These are phyloP conservation scores for Phaethornis superciliosus DNA, from an alignment of 2,113 vertebrate genomes.

Conservation along the genomic window DNA sequence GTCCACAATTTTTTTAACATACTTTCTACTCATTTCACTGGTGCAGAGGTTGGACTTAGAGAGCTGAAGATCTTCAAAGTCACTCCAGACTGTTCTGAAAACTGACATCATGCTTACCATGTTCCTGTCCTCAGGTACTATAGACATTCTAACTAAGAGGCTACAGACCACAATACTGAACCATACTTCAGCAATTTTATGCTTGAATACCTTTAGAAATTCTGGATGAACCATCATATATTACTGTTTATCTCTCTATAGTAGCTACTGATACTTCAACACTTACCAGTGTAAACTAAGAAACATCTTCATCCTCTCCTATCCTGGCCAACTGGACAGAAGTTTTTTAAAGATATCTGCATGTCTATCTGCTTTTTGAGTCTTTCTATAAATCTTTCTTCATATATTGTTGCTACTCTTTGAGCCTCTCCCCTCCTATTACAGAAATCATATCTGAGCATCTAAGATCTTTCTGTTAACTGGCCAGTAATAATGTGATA, in stretches of 20 bases:
- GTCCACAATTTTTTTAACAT: neutral
- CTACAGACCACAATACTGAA: neutral
- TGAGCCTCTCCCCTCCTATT: neutral
- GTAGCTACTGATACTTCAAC: neutral
- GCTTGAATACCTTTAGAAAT: neutral
- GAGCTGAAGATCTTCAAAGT: neutral
- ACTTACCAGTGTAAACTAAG: neutral
- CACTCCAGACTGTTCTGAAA: neutral
- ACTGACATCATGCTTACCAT: neutral
- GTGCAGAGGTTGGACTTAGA: neutral
- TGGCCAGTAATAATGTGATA: constrained; percentile 36
- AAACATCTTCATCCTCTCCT: neutral
- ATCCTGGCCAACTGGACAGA: neutral
- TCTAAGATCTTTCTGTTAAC: constrained; percentile 13
- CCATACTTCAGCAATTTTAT: neutral
- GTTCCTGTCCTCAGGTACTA: neutral
- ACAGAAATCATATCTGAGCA: neutral
- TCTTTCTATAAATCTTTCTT: neutral
- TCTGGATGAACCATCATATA: neutral
- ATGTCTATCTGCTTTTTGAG: neutral
- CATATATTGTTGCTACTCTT: neutral
- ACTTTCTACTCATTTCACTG: neutral
- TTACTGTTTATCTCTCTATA: neutral
- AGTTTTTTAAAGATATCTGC: neutral
- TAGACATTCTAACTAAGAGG: neutral